Evolutionary conservation across 2,888 invertebrate genomes (phyloP).

Genomic region (Andrena praecox): DNA sequence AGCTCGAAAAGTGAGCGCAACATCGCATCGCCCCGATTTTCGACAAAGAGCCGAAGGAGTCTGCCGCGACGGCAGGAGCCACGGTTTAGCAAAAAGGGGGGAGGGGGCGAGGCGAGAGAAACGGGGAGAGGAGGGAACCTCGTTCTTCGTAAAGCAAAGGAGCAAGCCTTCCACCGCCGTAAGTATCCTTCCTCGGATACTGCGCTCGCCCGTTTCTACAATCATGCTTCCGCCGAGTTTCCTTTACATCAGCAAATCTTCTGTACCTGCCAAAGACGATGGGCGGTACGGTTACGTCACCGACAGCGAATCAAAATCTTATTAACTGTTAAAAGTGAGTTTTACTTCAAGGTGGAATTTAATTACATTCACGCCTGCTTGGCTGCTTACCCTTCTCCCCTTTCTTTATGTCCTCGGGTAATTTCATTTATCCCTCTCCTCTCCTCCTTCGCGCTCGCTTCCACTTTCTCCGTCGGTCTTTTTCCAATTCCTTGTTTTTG

Average conservation of each 20-base stretch:
- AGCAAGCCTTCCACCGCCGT: slow-evolving; percentile 52
- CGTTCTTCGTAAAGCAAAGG: slow-evolving; percentile 51
- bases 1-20: slow-evolving; percentile 70
- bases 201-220: slow-evolving; percentile 29
- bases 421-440: slow-evolving; percentile 38
- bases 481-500: slow-evolving; percentile 10
- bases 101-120: background rate
- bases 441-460: slow-evolving; percentile 5
- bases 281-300: slow-evolving; percentile 70
- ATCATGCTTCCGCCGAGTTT: slow-evolving; percentile 18
- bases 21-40: slow-evolving; percentile 63
- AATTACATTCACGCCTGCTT: slow-evolving; percentile 77
- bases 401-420: slow-evolving; percentile 66
- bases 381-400: slow-evolving; percentile 57
- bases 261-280: slow-evolving; percentile 63
- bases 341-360: slow-evolving; percentile 80
- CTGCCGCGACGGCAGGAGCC: slow-evolving; percentile 47
- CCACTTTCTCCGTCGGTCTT: slow-evolving; percentile 1
- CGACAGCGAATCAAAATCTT: slow-evolving; percentile 79
- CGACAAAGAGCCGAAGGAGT: slow-evolving; percentile 62
- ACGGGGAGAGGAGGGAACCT: slow-evolving; percentile 6
- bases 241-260: slow-evolving; percentile 51
- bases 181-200: slow-evolving; percentile 52
- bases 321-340: slow-evolving; percentile 79
- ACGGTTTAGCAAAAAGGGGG: slow-evolving; percentile 38